Evolutionary conservation across 2,888 invertebrate genomes (phyloP), one percentile per base, ranked within the genome.

Genomic region (Steromphala cineraria): DNA sequence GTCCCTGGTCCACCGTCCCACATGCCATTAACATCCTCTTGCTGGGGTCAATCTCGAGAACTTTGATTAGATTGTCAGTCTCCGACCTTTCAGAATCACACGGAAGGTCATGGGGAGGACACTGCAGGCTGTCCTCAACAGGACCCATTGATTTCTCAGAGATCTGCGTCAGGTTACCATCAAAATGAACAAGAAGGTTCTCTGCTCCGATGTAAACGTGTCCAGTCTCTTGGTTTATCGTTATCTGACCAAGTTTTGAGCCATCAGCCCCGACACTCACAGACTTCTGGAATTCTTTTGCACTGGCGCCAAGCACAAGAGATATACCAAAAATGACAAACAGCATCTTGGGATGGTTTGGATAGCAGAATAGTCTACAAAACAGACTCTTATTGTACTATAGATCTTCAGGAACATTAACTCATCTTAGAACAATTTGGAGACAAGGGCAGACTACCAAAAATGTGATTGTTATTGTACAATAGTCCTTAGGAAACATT

Each of bases 191-290:
- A 53, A 89, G 76, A 17, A 76, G 67, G 71, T 89, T 89, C 17
- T 56, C 78, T 5, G 86, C 89, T 17, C 87, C 88, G n/a, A 87
- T 85, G 74, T 82, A 87, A n/a, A 88, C 78, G 31, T 79, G 62
- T 17, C 80, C 77, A 24, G 78, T 55, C 8, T 56, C 40, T 15
- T 13, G 24, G 19, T 84, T 36, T 17, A 80, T 52, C 10, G 77
- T 67, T 10, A 86, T 67, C 53, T 82, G 52, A 31, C 74, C 67
- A 2, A 78, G 40, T 0, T 53, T 53, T 8, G 53, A 28, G 13
- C 78, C 40, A 4, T 40, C 67, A 8, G 53, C 75, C 8, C 28
- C 28, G 17, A 78, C 31, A 15, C n/a, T 8, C 28, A n/a, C 46
- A 5, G 46, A 17, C 19, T 62, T 78, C 40, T 67, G 46, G n/a